Evolutionary conservation across 2,797 vertebrate genomes (phyloP), one percentile per base, ranked within the genome.

Genomic region (Crocodylus rhombifer): DNA sequence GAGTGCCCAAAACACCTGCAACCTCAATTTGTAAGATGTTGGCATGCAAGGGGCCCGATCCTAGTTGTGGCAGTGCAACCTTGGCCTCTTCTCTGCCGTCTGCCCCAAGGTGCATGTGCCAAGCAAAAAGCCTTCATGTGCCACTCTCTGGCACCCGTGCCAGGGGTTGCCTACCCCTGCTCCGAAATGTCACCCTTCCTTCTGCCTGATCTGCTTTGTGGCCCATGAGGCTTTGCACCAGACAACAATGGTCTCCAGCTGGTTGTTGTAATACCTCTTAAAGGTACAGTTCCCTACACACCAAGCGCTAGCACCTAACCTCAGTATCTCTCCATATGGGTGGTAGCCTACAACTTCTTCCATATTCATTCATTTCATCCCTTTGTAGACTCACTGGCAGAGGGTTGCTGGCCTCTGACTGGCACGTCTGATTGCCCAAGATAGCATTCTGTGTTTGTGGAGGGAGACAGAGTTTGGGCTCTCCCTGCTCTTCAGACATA

Each of bases 281-380:
- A 23, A 20, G 42, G 64, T 13, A 7, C 42, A 11, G 42, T 51
- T 51, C 42, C 42, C 42, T 51, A 51, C 42, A 51, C 42, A 51
- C 7, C 18, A 11, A 84, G 61, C 42, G 64, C n/a, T 14, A 13
- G 51, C 0, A 0, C 57, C 6, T 65, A 81, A 62, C 33, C 6
- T n/a, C 5, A 26, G 62, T 15, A 7, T 51, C 21, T 42, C 58
- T 89, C 13, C 5, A 3, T 14, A 3, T n/a, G 55, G 11, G 28
- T 23, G 30, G 56, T 13, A 16, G 36, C 28, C 67, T 28, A 1
- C 57, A 26, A 21, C 0, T 0, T 42, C 23, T 36, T 30, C 33
- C 25, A 73, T 42, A 14, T 73, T 25, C n/a, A 25, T 25, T 36
- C 33, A 36, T 36, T 36, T 36, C 33, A 36, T 36, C 15, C 33